A percentile compares a stretch with the other conserved stretches of the same genome.
Evolutionary conservation across 2,888 invertebrate species (phyloP).

Genomic region (Xestia rhomboidea): DNA sequence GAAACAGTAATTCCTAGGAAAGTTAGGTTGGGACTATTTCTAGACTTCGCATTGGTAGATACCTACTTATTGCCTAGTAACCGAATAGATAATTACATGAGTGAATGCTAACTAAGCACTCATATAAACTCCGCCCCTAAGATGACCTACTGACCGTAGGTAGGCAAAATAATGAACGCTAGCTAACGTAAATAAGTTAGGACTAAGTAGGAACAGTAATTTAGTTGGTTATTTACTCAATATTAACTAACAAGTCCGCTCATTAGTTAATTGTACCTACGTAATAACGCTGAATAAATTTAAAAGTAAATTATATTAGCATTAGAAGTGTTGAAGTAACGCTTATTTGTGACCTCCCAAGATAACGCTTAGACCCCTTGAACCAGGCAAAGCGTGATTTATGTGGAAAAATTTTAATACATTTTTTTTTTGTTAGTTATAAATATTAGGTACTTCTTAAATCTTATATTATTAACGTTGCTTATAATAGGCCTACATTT

Average conservation of each 20-base stretch:
- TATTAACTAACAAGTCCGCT: not conserved
- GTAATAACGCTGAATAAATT: not conserved
- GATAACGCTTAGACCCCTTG: slow-evolving; percentile 33
- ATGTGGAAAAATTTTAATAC: not conserved
- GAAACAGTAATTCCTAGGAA: not conserved
- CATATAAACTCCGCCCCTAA: no score
- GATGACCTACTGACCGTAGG: no score
- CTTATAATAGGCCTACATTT: no score
- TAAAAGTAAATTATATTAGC: not conserved
- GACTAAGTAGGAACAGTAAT: not conserved
- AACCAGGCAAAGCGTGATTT: slow-evolving; percentile 19
- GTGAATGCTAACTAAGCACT: slow-evolving; percentile 31
- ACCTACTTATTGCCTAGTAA: not conserved
- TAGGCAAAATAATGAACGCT: not conserved
- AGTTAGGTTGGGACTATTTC: not conserved
- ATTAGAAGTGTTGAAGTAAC: not conserved
- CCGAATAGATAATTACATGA: slow-evolving; percentile 18
- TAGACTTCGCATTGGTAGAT: not conserved
- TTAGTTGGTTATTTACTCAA: not conserved
- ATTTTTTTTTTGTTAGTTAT: no score
- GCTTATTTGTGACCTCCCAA: slow-evolving; percentile 2
- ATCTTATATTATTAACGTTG: not conserved
- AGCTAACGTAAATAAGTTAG: slow-evolving; percentile 5
- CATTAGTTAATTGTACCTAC: not conserved
- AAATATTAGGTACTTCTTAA: not conserved